Percentiles rank a stretch among this genome's conserved stretches.
Evolutionary conservation across 64 coral and sea anemone species (phyloP).

Genomic region (Porites lutea): DNA sequence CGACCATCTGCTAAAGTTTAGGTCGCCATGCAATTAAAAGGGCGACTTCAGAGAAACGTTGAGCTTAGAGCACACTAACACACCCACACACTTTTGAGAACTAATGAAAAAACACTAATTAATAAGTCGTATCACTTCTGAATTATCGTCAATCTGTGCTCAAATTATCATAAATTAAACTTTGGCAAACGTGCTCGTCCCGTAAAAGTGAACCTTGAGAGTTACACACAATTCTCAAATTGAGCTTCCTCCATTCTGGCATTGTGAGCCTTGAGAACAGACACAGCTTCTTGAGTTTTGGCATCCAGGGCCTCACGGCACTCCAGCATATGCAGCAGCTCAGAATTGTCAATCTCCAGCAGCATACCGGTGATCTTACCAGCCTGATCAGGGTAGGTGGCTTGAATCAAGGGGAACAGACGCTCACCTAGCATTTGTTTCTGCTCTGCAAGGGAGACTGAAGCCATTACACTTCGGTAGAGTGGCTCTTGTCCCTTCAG

Average conservation of each 20-base stretch:
- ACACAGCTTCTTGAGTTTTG: constrained; percentile 87
- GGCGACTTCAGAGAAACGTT: no score
- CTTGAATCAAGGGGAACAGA: constrained; percentile 84
- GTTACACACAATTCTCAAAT: background rate
- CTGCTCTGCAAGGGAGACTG: constrained; percentile 66
- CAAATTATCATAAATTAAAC: background rate
- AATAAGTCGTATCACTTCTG: background rate
- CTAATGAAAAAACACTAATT: no score
- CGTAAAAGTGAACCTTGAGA: constrained; percentile 23
- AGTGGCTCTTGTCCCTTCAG: constrained; percentile 86
- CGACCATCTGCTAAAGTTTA: no score
- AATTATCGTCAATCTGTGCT: constrained; percentile 8
- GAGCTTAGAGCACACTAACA: no score
- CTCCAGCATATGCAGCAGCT: constrained; percentile 95
- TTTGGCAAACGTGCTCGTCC: constrained; percentile 26
- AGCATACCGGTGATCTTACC: constrained; percentile 96
- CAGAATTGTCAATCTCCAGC: constrained; percentile 96
- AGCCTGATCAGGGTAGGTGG: constrained; percentile 84
- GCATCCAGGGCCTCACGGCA: constrained; percentile 78
- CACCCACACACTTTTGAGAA: no score
- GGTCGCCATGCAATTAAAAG: no score
- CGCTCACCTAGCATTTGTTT: constrained; percentile 97
- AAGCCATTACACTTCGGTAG: constrained; percentile 67
- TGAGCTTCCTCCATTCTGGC: constrained; percentile 57
- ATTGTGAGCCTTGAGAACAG: constrained; percentile 70